These are phyloP conservation scores for Cactoblastis cactorum DNA, from an alignment of 2,888 invertebrate species.

Conservation along the genomic window DNA sequence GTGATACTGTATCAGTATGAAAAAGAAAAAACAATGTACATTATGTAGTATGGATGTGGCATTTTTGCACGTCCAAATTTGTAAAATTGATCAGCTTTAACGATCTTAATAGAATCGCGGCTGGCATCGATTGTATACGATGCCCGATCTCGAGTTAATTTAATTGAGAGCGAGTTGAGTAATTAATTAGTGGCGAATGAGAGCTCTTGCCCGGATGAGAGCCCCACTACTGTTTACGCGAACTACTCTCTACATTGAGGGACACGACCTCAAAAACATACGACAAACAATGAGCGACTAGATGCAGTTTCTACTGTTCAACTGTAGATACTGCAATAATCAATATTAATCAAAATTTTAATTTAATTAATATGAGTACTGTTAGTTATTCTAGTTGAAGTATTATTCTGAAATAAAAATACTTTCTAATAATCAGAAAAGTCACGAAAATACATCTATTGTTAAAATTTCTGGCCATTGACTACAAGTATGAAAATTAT, in stretches of 20 bases:
- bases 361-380: too few species aligned
- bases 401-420: too few species aligned
- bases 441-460: too few species aligned
- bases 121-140: constrained; percentile 67
- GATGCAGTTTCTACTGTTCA: too few species aligned
- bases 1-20: too few species aligned
- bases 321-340: too few species aligned
- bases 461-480: too few species aligned
- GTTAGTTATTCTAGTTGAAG: too few species aligned
- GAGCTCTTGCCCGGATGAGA: constrained; percentile 67
- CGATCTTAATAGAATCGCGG: constrained; percentile 72
- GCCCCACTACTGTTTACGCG: constrained; percentile 54
- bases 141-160: constrained; percentile 72
- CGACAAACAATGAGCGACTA: constrained; percentile 3
- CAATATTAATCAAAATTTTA: too few species aligned
- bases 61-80: constrained; percentile 41
- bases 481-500: too few species aligned
- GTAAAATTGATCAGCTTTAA: constrained; percentile 70
- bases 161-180: constrained; percentile 76
- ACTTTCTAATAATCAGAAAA: too few species aligned
- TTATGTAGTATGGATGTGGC: constrained; percentile 23
- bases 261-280: constrained; percentile 16
- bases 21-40: too few species aligned
- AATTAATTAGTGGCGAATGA: constrained; percentile 77
- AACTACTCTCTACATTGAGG: constrained; percentile 50